Evolutionary conservation across 2,113 vertebrate species (phyloP), one percentile per base, ranked within the genome.

Genomic region (Syrmaticus mikado): DNA sequence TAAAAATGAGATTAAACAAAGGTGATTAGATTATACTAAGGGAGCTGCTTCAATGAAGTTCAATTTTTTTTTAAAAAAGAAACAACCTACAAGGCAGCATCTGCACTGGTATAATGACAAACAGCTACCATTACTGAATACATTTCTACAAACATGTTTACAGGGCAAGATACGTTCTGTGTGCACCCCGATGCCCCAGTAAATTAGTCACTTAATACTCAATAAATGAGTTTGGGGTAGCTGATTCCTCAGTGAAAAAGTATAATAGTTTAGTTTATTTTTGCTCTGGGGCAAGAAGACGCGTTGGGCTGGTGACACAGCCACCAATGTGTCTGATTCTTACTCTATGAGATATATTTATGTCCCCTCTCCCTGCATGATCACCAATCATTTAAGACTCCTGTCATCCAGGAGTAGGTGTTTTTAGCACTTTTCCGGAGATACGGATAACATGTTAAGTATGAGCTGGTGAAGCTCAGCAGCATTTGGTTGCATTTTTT

Each of bases 401-500:
- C 18, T 80, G 61, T 74, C 72, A 74, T 58, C 82, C 50, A 71
- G 60, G 50, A 65, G 36, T 52, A 24, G 58, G 9, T 57, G 41
- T 65, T 24, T 70, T 89, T 52, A 68, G 48, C 19, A 13, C 27
- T 82, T 93, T 79, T 94, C 45, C 36, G 85, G 43, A 72, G 64
- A 48, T 60, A 57, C 41, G 55, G 38, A 36, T 70, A 87, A 45
- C 7, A 2, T 41, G 48, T 40, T 57, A 70, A 94, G 79, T 21
- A 71, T 24, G 52, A 74, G 34, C 74, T 86, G 89, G 64, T 12
- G 70, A 30, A 93, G 72, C 34, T 90, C 68, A 78, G 85, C 73
- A 85, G 41, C 76, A 75, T 85, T 90, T 87, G 38, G 65, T 78
- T 88, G 57, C 43, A n/a, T 88, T 94, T 94, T 92, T 68, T 83